Percentiles rank a stretch among this genome's conserved stretches.
Conservation (phyloP, 1,140 invertebrate genomes). For the Drosophila insularis region DNA sequence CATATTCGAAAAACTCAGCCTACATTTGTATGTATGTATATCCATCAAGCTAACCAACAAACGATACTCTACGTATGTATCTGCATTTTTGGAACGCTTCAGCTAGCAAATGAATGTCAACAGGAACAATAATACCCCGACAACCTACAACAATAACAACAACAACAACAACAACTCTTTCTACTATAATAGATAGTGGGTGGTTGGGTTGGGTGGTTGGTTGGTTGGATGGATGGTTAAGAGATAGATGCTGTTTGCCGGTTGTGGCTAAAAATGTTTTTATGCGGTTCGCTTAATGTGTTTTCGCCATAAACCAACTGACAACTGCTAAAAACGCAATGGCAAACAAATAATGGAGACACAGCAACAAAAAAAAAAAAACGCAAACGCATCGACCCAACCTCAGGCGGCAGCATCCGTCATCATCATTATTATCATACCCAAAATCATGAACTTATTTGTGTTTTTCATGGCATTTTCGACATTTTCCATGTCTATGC, state of each 20-base stretch:
- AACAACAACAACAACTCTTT: not conserved
- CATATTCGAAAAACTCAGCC: not conserved
- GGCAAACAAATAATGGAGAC: constrained; percentile 28
- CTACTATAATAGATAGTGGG: not conserved
- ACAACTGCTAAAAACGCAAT: constrained; percentile 54
- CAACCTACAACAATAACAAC: not conserved
- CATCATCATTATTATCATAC: constrained; percentile 11
- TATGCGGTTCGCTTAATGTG: constrained; percentile 81
- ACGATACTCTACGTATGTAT: constrained; percentile 21
- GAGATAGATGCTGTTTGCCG: constrained; percentile 8
- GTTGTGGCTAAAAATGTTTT: constrained; percentile 70
- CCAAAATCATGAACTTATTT: constrained; percentile 38
- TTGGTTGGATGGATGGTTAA: constrained; percentile 14
- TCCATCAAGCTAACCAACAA: not conserved
- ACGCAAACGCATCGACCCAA: constrained; percentile 31
- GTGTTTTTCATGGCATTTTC: constrained; percentile 72
- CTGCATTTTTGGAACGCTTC: constrained; percentile 60
- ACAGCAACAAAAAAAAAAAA: constrained; percentile 24
- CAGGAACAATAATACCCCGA: constrained; percentile 21
- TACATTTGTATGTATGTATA: constrained; percentile 10
- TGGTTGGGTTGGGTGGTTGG: not conserved
- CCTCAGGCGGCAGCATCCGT: not conserved
- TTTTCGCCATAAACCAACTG: constrained; percentile 77
- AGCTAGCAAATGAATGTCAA: constrained; percentile 28
- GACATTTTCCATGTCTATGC: constrained; percentile 37